Base-by-base conservation (phyloP, 2,113 vertebrate species). In the Semnornis frantzii region DNA sequence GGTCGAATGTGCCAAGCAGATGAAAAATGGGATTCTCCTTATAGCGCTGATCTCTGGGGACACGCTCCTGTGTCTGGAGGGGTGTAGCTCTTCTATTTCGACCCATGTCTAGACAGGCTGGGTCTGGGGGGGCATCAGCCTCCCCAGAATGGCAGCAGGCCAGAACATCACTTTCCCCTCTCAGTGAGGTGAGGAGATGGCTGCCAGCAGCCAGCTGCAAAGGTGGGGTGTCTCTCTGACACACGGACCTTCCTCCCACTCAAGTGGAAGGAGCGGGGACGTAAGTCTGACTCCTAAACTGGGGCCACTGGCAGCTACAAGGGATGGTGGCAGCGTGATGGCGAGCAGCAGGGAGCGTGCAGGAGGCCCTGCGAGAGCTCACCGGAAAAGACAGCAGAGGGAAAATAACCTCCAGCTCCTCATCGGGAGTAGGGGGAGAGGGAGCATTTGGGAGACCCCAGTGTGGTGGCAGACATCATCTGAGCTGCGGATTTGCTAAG, bases 101-200 rank as follows among this genome's bases (percentile, higher is more conserved):
- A 85, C 50, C 69, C 9, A 2, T 57, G 87, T 94, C 92, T 95
- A 94, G 93, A 94, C 93, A 83, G 33, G 65, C 81, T 70, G 39
- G 57, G 30, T 79, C 57, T 82, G 54, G 64, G 60, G 82, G 87
- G 77, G 71, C 64, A 83, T 46, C 33, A 84, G 79, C 79, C 24
- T 88, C 68, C 75, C 76, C 0, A 86, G 89, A 58, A 74, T 93
- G 80, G 76, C 48, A 4, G 21, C 0, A 0, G 62, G 85, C 87
- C 91, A 79, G 71, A 72, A 27, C 68, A 17, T 59, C 21, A 5
- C 48, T 87, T 69, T 87, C 52, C 14, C 7, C 48, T 52, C 73
- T 86, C 64, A 1, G 0, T 34, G 63, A 44, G n/a, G 34, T n/a
- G 75, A 66, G 82, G 82, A 82, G 71, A 60, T 68, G 81, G 74